These are phyloP conservation scores for Bujurquina vittata DNA, from an alignment of 2,113 vertebrate genomes.

Conservation along the genomic window DNA sequence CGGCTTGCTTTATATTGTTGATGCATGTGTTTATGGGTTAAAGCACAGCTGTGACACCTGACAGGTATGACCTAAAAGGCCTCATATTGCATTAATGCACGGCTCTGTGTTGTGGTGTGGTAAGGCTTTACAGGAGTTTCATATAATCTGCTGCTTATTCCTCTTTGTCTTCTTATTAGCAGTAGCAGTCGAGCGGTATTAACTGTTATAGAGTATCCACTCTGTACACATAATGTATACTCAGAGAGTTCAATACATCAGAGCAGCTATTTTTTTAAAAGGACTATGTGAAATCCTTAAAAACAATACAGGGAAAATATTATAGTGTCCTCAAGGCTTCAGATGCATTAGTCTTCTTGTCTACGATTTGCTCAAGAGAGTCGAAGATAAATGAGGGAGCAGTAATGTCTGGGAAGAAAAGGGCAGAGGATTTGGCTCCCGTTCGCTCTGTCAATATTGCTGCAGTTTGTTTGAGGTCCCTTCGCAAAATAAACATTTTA, in stretches of 20 bases:
- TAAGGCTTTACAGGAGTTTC: background rate
- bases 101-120: background rate
- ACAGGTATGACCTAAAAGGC: background rate
- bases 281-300: conserved; percentile 32
- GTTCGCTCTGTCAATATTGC: conserved; percentile 80
- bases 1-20: background rate
- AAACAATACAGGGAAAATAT: conserved; percentile 46
- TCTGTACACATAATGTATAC: background rate
- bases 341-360: conserved; percentile 61
- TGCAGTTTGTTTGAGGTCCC: conserved; percentile 79
- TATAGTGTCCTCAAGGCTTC: conserved; percentile 41
- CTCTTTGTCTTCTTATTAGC: background rate
- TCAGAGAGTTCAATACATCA: background rate
- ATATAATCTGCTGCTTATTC: background rate
- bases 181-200: background rate
- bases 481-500: conserved; percentile 79
- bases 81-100: background rate
- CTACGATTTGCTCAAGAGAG: conserved; percentile 60
- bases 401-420: conserved; percentile 75
- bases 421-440: conserved; percentile 70
- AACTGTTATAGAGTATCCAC: background rate
- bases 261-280: background rate
- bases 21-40: background rate
- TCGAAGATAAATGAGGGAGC: conserved; percentile 74
- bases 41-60: accelerated